Conservation (phyloP, 2,113 vertebrate species). For the Albula glossodonta region DNA sequence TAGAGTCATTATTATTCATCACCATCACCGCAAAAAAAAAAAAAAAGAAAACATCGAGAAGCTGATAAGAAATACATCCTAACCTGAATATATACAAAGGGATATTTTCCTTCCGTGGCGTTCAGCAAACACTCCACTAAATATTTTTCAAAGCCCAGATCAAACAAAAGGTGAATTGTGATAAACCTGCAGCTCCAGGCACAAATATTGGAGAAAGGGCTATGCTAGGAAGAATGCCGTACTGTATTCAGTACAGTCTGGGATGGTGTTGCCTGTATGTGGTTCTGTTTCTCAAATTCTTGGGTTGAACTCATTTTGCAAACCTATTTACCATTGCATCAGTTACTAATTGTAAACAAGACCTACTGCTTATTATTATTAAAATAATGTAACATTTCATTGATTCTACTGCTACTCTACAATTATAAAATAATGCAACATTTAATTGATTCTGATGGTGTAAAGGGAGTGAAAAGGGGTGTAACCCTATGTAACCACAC, state of each 20-base stretch:
- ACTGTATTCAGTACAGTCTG: neutral
- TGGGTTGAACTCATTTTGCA: neutral
- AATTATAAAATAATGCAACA: too few species aligned
- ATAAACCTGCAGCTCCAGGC: neutral
- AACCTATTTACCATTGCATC: neutral
- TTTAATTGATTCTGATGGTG: too few species aligned
- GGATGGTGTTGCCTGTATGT: neutral
- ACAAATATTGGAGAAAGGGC: neutral
- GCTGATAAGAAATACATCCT: neutral
- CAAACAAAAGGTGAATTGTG: neutral
- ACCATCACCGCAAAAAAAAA: neutral
- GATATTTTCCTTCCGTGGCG: neutral
- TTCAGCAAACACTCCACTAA: neutral
- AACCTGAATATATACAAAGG: neutral
- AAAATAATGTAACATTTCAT: too few species aligned
- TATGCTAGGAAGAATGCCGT: neutral
- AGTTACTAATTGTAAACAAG: too few species aligned
- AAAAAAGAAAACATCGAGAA: neutral
- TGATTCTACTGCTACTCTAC: too few species aligned
- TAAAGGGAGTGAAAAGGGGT: too few species aligned
- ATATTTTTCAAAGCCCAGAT: neutral
- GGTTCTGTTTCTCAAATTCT: neutral
- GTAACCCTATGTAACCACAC: too few species aligned
- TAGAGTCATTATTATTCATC: neutral
- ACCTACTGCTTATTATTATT: too few species aligned